phyloP scores from a whole-genome alignment of 2,113 vertebrate genomes.

The Gasterosteus aculeatus region DNA sequence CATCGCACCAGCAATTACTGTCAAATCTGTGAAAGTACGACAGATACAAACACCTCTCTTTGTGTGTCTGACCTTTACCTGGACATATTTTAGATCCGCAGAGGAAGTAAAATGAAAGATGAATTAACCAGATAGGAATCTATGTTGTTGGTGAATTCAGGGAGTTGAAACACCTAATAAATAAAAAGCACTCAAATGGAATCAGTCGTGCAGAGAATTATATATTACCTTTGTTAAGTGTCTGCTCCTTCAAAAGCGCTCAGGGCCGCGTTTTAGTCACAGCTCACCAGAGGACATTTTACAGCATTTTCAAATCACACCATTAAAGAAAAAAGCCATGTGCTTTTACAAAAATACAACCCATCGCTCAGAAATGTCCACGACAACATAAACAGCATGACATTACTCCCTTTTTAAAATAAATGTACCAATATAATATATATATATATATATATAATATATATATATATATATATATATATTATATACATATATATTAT shows the following conservation, averaged over 20 bases:
- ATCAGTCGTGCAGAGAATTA: background rate
- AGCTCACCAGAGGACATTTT: slow-evolving; percentile 49
- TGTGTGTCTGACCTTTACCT: no score
- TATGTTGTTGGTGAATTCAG: background rate
- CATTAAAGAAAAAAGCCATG: slow-evolving; percentile 37
- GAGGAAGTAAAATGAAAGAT: background rate
- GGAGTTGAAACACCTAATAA: background rate
- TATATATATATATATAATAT: slow-evolving; percentile 13
- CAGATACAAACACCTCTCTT: no score
- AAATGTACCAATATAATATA: background rate
- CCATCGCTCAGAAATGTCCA: slow-evolving; percentile 41
- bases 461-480: slow-evolving; percentile 21
- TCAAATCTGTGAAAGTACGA: no score
- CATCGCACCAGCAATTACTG: no score
- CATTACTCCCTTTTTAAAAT: slow-evolving; percentile 8
- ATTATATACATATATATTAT: slow-evolving; percentile 27
- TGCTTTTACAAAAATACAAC: slow-evolving; percentile 74
- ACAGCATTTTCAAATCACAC: slow-evolving; percentile 61
- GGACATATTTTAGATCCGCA: no score
- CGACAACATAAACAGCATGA: slow-evolving; percentile 47
- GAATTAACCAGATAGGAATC: background rate
- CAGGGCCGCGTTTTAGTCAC: background rate
- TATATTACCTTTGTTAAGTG: background rate
- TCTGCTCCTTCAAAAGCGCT: slow-evolving; percentile 5
- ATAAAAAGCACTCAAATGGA: background rate